Evolutionary conservation across 1,140 invertebrate species (phyloP).

Genomic region (Sycophila sp.): DNA sequence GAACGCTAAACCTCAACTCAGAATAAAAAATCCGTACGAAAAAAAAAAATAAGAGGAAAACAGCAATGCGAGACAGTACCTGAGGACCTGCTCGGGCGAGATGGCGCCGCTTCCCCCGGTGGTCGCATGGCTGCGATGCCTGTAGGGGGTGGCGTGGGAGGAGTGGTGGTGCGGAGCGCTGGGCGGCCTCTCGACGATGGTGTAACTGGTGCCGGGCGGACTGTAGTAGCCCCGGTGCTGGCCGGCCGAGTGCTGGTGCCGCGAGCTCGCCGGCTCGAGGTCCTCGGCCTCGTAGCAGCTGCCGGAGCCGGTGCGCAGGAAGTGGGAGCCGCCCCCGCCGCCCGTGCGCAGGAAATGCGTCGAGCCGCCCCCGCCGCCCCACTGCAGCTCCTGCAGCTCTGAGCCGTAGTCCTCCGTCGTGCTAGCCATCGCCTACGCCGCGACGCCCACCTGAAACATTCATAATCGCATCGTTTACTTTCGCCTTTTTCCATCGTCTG

Average conservation of each 20-base stretch:
- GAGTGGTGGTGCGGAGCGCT: slow-evolving; percentile 78
- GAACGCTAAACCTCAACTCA: no score
- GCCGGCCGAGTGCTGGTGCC: slow-evolving; percentile 45
- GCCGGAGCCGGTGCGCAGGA: slow-evolving; percentile 58
- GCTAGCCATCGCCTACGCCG: slow-evolving; percentile 54
- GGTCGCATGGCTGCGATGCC: slow-evolving; percentile 64
- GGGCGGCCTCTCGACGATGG: slow-evolving; percentile 83
- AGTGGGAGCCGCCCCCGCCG: slow-evolving; percentile 52
- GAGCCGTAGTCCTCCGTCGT: slow-evolving; percentile 66
- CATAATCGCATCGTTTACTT: no score
- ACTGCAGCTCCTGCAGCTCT: slow-evolving; percentile 69
- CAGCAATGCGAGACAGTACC: slow-evolving; percentile 42
- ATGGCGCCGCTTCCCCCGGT: slow-evolving; percentile 72
- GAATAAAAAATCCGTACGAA: not conserved
- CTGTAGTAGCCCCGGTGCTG: slow-evolving; percentile 66
- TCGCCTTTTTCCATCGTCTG: no score
- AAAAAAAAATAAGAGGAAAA: not conserved
- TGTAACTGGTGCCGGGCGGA: slow-evolving; percentile 81
- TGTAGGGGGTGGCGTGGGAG: slow-evolving; percentile 69
- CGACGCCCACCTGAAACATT: not conserved
- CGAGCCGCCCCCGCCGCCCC: slow-evolving; percentile 56
- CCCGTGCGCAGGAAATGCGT: slow-evolving; percentile 59
- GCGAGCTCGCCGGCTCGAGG: slow-evolving; percentile 52
- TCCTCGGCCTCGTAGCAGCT: slow-evolving; percentile 67
- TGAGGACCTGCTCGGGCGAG: slow-evolving; percentile 81